Evolutionary conservation across 2,888 invertebrate genomes (phyloP), one percentile per base, ranked within the genome.

Genomic region (Lypha dubia): DNA sequence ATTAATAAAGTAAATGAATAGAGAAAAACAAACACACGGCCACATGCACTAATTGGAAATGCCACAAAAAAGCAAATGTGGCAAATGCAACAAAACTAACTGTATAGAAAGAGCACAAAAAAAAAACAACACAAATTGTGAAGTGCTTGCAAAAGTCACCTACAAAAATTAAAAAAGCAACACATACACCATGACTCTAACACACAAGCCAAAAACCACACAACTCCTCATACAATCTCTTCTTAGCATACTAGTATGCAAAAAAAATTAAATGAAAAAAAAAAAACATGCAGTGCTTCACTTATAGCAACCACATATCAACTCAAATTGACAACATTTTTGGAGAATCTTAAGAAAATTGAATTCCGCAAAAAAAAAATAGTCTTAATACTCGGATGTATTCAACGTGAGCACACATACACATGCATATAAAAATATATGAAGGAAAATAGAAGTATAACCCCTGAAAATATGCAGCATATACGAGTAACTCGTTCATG

Each of bases 11-110:
- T n/a, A 46, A 46, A 44, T 49, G 4, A 28, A 49, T 1, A 32
- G 5, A n/a, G 38, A 46, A 22, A 35, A 24, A 46, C 4, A 49
- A 70, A 80, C 3, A 51, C n/a, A 8, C 62, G 71, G 49, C 75
- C 75, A 73, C 70, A 67, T 84, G 84, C 81, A 84, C 81, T 86
- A 85, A 87, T 87, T 86, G 86, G 86, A 87, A 87, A 86, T 84
- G 86, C 85, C 86, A 86, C 87, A 86, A 70, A 82, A 84, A 79
- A 86, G 68, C 80, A 80, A 79, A 79, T 84, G 80, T 84, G 68
- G 70, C 77, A 84, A 77, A 58, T 81, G 62, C 68, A 81, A 65
- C 71, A 73, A 20, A 44, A 56, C 35, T 49, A 35, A 58, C 28
- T 8, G 8, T 49, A 22, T 17, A 53, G 67, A 79, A 41, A 68